Evolutionary conservation across 2,797 vertebrate genomes (phyloP).

Genomic region (Mionectes olivaceus): DNA sequence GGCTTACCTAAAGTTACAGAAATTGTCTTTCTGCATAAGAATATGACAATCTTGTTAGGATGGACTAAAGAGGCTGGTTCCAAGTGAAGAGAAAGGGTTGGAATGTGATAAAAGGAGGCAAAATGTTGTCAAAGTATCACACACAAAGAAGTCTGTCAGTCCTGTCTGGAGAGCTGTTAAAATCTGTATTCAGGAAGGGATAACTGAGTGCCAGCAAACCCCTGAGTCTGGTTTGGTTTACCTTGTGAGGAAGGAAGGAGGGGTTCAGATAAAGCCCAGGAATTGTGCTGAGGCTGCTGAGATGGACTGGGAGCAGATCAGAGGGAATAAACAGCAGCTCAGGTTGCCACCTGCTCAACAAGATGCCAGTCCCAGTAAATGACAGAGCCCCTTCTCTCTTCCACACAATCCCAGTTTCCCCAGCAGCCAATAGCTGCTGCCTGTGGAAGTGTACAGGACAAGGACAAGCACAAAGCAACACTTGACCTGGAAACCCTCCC

Average conservation of each 20-base stretch:
- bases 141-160: neutral
- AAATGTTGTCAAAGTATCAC: neutral
- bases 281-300: neutral
- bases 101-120: neutral
- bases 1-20: neutral
- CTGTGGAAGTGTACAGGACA: neutral
- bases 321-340: neutral
- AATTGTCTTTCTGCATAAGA: neutral
- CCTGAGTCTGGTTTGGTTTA: neutral
- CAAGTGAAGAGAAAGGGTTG: neutral
- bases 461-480: neutral
- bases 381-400: neutral
- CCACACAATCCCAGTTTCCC: neutral
- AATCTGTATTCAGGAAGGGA: neutral
- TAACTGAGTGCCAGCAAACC: neutral
- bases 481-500: neutral
- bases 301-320: neutral
- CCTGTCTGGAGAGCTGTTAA: neutral
- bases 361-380: neutral
- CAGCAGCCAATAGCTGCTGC: neutral
- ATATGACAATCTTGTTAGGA: neutral
- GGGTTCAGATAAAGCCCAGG: neutral
- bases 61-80: neutral
- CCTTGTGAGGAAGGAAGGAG: rapidly evolving
- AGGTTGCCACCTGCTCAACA: neutral